Evolutionary conservation across 2,888 invertebrate genomes (phyloP), one percentile per base, ranked within the genome.

Genomic region (Netelia melanura): DNA sequence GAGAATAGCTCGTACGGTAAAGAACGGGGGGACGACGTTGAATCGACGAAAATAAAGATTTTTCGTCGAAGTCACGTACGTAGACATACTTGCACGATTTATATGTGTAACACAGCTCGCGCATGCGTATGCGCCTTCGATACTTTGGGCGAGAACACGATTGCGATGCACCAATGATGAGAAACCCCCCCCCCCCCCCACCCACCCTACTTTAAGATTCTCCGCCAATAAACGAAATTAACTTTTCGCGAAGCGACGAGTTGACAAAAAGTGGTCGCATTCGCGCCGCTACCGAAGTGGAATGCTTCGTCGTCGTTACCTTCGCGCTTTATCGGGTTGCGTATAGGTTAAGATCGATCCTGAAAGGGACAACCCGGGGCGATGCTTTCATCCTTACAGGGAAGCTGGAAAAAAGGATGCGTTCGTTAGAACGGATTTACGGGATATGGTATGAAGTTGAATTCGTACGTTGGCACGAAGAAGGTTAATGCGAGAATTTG

Each of bases 191-290:
- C 3, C 0, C 30, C 30, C 5, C 5, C 44, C 58, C 65, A 67
- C 76, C 72, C 3, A 0, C 30, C 30, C 5, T 5, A 30, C 30
- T 30, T 74, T 23, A 62, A 67, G 62, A 77, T 77, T 72, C 77
- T 83, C 74, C 76, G 87, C 74, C 86, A 86, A 89, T 89, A 88
- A 90, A 90, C 88, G 86, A 90, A 90, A 90, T 90, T 89, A 90
- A 89, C 91, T 89, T 89, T 88, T 87, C 86, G 87, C 85, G 85
- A 87, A 84, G 74, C 78, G 83, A 38, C 81, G 25, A 23, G 86
- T 11, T 38, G 44, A 14, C 44, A 90, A 90, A 90, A 90, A 90
- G 86, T 83, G 88, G 88, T 88, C 85, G 86, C 76, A 76, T 86
- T 87, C 84, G 83, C 44, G 74, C 83, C 17, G 23, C 44, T 30